Evolutionary conservation across 2,113 vertebrate species (phyloP), one percentile per base, ranked within the genome.

Genomic region (Zapornia atra): DNA sequence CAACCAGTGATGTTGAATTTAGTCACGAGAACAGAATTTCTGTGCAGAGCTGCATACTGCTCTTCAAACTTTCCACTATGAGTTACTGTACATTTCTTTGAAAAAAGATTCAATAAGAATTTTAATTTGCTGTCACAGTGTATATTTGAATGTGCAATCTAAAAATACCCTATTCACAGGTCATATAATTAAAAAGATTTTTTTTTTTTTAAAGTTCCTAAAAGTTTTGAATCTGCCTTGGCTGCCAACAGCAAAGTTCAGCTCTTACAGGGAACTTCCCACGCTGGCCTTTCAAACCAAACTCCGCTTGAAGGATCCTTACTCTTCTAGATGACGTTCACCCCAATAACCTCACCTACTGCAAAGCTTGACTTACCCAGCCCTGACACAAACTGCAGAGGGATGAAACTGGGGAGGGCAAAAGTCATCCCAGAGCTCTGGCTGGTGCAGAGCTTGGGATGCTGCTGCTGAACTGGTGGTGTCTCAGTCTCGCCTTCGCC

Each of bases 141-240:
- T 82, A 51, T 90, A 84, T 83, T 84, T 72, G 60, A 95, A 93
- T 50, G 44, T 76, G 46, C 63, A 77, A 33, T 80, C 88, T 94
- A 96, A 92, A 95, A 96, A 88, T 80, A 85, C 5, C 11, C 82
- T 96, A 72, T 90, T 92, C 85, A 92, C 66, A 85, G 75, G 57
- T 93, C n/a, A 66, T 31, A 31, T 34, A 82, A 96, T 83, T 97
- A 92, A 82, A 69, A 93, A 20, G 16, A 83, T 93, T 48, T 48
- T 21, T 48, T 48, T 21, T 48, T 21, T 48, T 48, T 91, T 88
- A 69, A 20, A 11, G 63, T 81, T 92, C 89, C 77, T 36, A 17
- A 79, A 92, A 87, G 63, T 92, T 95, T 33, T 68, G 48, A 54
- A 79, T 91, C 82, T 95, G 48, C 83, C 95, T 91, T 82, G 42